Evolutionary conservation across 2,888 invertebrate genomes (phyloP), one percentile per base, ranked within the genome.

Genomic region (Drosophila paranaensis): DNA sequence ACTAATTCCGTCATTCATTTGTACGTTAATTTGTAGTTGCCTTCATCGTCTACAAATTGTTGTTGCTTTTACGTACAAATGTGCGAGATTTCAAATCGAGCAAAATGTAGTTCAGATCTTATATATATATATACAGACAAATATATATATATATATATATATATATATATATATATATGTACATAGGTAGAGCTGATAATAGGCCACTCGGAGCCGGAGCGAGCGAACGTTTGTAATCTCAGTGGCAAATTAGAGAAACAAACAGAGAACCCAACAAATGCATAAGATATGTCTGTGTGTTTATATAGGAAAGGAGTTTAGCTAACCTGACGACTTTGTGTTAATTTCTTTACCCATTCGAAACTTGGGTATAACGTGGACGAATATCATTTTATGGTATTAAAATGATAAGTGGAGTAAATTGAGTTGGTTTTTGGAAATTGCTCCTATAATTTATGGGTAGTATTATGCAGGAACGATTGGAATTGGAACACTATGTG

Each of bases 1-100:
- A 85, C 90, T 73, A 75, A 86, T 88, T 89, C 88, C 87, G 78
- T 88, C 86, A 86, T 88, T 86, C 87, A 85, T 89, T 82, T 85
- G 73, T 78, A 88, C 83, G 90, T 82, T 89, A 89, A 88, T 89
- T 83, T 86, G 87, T 88, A 80, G 63, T 89, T 79, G 84, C 65
- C 58, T 60, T 60, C 64, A 69, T 64, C 55, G 66, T 74, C 65
- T 56, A 73, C 39, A 67, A 69, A 60, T 54, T 73, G 69, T 74
- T 74, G 71, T 77, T 79, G 81, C 61, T 77, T 84, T 88, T 78
- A 75, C 71, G 77, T 85, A 88, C 74, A 76, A 77, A 90, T 86
- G 84, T 87, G 86, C 69, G 84, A 87, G 90, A 88, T 87, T 90
- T 86, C 82, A 84, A 89, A 81, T 82, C 82, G 83, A 88, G 78